Conservation (phyloP, 2,888 invertebrate genomes). For the Cryptops parisi region DNA sequence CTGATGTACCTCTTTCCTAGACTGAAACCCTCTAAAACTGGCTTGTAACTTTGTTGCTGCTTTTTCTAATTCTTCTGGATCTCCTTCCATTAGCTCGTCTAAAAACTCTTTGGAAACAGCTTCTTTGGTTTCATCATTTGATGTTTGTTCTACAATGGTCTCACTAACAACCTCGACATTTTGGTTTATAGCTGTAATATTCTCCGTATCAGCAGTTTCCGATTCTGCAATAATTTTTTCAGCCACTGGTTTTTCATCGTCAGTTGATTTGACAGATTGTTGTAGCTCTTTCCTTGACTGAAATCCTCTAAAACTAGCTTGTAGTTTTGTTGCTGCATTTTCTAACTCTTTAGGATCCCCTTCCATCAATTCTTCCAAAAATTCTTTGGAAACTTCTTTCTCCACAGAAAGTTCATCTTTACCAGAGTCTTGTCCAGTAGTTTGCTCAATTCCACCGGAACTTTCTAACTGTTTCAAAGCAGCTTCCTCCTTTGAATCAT, state of each 20-base stretch:
- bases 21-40: conserved; percentile 4
- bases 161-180: too few relatives aligned
- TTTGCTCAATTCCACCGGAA: background rate
- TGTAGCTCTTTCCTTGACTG: conserved; percentile 6
- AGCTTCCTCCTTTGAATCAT: background rate
- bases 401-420: background rate
- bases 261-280: too few relatives aligned
- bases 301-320: conserved; percentile 7
- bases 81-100: background rate
- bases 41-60: conserved; percentile 6
- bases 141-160: background rate
- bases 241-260: too few relatives aligned
- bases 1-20: conserved; percentile 7
- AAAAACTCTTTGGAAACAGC: background rate
- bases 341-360: background rate
- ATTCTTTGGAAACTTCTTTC: background rate
- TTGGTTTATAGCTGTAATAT: too few relatives aligned
- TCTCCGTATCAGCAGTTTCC: too few relatives aligned
- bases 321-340: conserved; percentile 6
- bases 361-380: background rate
- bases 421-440: background rate
- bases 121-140: background rate
- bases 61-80: background rate
- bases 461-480: too few relatives aligned
- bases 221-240: too few relatives aligned